Conservation (phyloP, 2,888 invertebrate species). For the Heliconius ethilla region DNA sequence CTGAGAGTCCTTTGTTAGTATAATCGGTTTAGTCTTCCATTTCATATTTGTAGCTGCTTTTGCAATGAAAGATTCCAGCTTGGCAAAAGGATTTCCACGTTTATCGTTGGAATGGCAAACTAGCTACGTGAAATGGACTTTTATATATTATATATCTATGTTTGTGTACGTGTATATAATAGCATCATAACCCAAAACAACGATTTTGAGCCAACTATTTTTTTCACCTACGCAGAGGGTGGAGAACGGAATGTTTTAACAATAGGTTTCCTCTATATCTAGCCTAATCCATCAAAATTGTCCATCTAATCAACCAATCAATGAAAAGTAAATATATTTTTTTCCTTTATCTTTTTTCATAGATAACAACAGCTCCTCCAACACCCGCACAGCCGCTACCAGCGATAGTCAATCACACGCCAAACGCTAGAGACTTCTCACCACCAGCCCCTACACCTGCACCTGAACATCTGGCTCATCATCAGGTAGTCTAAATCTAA, state of each 20-base stretch:
- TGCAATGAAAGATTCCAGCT: constrained; percentile 20
- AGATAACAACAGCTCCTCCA: constrained; percentile 62
- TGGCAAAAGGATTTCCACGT: constrained; percentile 21
- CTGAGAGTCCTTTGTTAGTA: constrained; percentile 26
- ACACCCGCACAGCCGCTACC: constrained; percentile 60
- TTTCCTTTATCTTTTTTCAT: constrained; percentile 23
- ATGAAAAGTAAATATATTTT: not conserved
- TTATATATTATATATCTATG: not conserved
- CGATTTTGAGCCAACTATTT: too few species aligned
- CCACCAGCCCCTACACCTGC: constrained; percentile 71
- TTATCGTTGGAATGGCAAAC: constrained; percentile 4
- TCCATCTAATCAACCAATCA: too few species aligned
- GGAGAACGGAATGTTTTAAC: too few species aligned
- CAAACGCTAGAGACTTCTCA: constrained; percentile 67
- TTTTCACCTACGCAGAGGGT: too few species aligned
- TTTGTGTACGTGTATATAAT: not conserved
- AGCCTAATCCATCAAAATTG: too few species aligned
- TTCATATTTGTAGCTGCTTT: constrained; percentile 27
- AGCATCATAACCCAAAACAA: too few species aligned
- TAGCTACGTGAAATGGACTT: not conserved
- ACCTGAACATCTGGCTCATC: constrained; percentile 72
- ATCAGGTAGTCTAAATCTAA: constrained; percentile 60
- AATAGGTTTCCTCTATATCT: too few species aligned
- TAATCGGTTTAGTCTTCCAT: constrained; percentile 29
- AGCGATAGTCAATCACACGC: constrained; percentile 60